Evolutionary conservation across 2,888 invertebrate genomes (phyloP), one percentile per base, ranked within the genome.

Genomic region (Agriotes lineatus): DNA sequence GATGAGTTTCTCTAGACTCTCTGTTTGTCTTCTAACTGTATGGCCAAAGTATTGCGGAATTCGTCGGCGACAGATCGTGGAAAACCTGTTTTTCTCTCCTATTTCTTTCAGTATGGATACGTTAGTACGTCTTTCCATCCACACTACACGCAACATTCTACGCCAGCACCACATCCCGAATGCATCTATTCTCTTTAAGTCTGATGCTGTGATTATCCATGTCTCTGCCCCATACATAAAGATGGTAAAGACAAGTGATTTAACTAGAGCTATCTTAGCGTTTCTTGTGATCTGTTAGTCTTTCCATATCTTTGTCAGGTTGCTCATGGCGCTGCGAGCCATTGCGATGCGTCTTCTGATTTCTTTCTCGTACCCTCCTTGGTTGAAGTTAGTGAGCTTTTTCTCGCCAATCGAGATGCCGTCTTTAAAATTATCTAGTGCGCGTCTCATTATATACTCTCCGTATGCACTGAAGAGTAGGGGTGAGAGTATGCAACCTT

Each of bases 91-190:
- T 42, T 12, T 42, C 42, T 42, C 42, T 42, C 42, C 42, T 42
- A 16, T 16, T 42, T 42, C 42, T 3, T 42, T 42, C 42, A 42
- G 16, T 42, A 42, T 12, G 42, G 42, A 42, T 42, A 9, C 42
- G n/a, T n/a, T 37, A 37, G 37, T 37, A n/a, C 37, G 37, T 37
- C 37, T 37, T 37, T 37, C 37, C 37, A 37, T 37, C 37, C 37
- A 37, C n/a, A n/a, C 5, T n/a, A 37, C 37, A 37, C n/a, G 37
- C 37, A n/a, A n/a, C 37, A 37, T 37, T 37, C 37, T 37, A n/a
- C 37, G 10, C 37, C 37, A 37, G 37, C 37, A 25, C 25, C 25
- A 25, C 25, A 25, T 25, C 25, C 7, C 25, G 25, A 25, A 25
- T 5, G 25, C 25, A 7, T 25, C 25, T 25, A 25, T 25, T 25